Evolutionary conservation across 2,113 vertebrate genomes (phyloP), one percentile per base, ranked within the genome.

Genomic region (Psittacula cyanocephala): DNA sequence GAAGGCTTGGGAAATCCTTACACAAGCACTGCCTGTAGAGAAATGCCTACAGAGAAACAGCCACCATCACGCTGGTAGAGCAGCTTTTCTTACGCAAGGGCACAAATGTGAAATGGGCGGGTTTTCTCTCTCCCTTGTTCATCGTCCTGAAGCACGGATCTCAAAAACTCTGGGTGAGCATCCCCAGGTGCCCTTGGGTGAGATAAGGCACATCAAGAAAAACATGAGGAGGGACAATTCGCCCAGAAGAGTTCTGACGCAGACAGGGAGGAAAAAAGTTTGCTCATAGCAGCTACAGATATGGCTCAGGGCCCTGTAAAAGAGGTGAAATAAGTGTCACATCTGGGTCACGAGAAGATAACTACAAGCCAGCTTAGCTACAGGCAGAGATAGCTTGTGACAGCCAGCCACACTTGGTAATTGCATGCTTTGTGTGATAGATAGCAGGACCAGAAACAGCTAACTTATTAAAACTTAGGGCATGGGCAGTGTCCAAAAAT

Each of bases 311-410:
- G 69, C 75, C 52, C 52, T 74, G 33, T 71, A 65, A 67, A 63
- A 75, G 81, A 88, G 46, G 69, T 89, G 82, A 95, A 94, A 68
- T 77, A 84, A 91, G 78, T 86, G 89, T 79, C 86, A 93, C 63
- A 59, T 79, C 10, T 89, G 75, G 91, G 86, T 89, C 89, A 93
- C 17, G 67, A 83, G 83, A 94, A 96, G 83, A 96, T 88, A 96
- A 95, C 80, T 67, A 87, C 52, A 60, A 92, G 86, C 74, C 86
- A 89, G 81, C 86, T 79, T 69, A 95, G 95, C 92, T 96, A 81
- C 46, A 79, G 89, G 83, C 67, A 89, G 77, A 88, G 82, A 96
- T 93, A 95, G 91, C 31, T 41, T 57, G 77, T 79, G 88, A 93
- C 93, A 95, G 91, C 52, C 71, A 81, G 90, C 79, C 76, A 71